A percentile compares a stretch with the other conserved stretches of the same genome.
phyloP scores from a whole-genome alignment of 2,113 vertebrate species.

The Picathartes gymnocephalus region DNA sequence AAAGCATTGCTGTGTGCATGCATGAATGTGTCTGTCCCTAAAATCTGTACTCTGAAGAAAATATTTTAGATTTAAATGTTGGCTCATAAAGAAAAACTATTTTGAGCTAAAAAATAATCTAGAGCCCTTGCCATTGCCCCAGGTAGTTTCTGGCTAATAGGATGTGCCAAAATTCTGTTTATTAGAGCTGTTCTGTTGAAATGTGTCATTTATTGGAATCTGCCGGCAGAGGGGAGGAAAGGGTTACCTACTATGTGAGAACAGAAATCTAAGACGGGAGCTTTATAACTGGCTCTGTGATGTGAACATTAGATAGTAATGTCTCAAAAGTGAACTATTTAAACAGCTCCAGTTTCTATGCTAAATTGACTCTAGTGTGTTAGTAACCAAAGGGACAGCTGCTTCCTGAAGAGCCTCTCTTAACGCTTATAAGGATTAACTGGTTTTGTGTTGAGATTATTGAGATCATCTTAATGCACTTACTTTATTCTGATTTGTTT shows the following conservation, averaged over 20 bases:
- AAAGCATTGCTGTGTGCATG: neutral
- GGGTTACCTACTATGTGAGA: conserved; percentile 3
- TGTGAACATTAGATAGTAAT: conserved; percentile 29
- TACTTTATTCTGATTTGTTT: neutral
- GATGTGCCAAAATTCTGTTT: neutral
- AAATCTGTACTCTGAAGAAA: neutral
- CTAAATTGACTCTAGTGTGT: neutral
- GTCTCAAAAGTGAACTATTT: conserved; percentile 50
- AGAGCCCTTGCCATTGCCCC: neutral
- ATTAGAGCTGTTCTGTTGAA: neutral
- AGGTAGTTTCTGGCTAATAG: neutral
- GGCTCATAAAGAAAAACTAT: neutral
- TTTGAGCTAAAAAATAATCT: neutral
- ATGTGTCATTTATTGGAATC: neutral
- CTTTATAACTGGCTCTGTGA: conserved; percentile 17
- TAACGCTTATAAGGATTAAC: neutral
- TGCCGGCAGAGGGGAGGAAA: conserved; percentile 22
- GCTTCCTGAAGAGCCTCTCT: conserved; percentile 2
- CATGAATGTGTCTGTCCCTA: neutral
- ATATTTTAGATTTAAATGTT: neutral
- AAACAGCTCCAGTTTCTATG: conserved; percentile 12
- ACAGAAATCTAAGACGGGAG: neutral
- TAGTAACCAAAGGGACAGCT: conserved; percentile 27
- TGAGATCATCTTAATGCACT: neutral
- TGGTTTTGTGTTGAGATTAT: neutral